Conservation (phyloP, 2,888 invertebrate species). For the Gerosis bhagava region DNA sequence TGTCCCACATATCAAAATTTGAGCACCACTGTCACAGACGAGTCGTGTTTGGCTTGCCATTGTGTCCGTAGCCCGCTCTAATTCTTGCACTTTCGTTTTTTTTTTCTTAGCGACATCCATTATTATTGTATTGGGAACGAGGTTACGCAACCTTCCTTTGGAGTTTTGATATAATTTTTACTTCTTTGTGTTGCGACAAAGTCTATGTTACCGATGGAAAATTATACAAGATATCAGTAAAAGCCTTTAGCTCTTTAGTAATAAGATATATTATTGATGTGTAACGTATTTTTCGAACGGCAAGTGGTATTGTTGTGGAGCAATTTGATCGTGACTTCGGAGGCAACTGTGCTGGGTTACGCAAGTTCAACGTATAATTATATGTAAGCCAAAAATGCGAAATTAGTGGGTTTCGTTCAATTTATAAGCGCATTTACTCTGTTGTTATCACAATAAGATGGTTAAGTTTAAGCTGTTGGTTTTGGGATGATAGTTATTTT, state of each 20-base stretch:
- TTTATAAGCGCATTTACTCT: conserved; percentile 28
- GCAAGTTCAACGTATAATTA: conserved; percentile 73
- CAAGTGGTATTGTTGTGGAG: conserved; percentile 43
- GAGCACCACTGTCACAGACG: conserved; percentile 12
- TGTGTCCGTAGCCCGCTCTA: conserved; percentile 74
- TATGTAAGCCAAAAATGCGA: conserved; percentile 73
- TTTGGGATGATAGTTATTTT: too few species aligned
- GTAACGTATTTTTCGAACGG: conserved; percentile 11
- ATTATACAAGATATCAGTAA: not conserved
- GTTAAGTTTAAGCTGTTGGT: too few species aligned
- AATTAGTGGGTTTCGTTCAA: conserved; percentile 56
- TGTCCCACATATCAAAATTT: too few species aligned
- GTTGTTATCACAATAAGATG: not conserved
- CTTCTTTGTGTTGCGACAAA: conserved; percentile 52
- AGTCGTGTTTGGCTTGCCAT: conserved; percentile 64
- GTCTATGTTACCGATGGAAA: conserved; percentile 30
- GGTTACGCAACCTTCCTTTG: conserved; percentile 74
- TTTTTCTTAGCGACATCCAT: conserved; percentile 70
- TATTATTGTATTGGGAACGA: conserved; percentile 76
- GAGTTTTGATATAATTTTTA: conserved; percentile 80
- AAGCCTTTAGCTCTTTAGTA: conserved; percentile 27
- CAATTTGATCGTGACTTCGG: conserved; percentile 74
- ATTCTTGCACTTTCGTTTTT: conserved; percentile 76
- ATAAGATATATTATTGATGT: conserved; percentile 35
- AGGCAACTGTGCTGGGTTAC: conserved; percentile 65